Base-by-base conservation (phyloP, 2,113 vertebrate species). In the Salvator merianae region DNA sequence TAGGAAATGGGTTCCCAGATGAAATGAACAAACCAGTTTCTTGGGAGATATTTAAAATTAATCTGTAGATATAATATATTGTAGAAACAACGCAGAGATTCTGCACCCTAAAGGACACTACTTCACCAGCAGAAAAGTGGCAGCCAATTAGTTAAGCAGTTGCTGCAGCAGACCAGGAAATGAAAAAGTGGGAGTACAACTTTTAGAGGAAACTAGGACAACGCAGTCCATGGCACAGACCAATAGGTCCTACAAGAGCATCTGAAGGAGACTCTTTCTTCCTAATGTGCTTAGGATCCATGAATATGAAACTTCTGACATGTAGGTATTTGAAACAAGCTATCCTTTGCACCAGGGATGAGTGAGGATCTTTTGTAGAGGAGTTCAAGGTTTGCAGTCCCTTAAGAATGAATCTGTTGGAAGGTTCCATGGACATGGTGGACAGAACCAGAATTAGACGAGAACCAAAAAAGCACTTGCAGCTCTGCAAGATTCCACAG, bases 1-100 rank as follows among this genome's bases (percentile, higher is more conserved):
- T 0, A 90, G 88, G 91, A 94, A 91, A 89, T 91, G 81, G 75
- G 79, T 86, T 93, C 90, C 92, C 85, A 74, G 84, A 92, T 90
- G 72, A 90, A 89, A 81, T 88, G 87, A 91, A 59, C 71, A 86
- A 85, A 92, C 76, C 86, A 91, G 81, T 85, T 91, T 83, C 72
- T 90, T 83, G 79, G 53, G 90, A 90, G 68, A 70, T 84, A 88
- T 88, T 71, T 10, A 85, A 90, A 92, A 89, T 70, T 88, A 92
- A 86, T 83, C 86, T 90, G 84, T 0, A 40, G 38, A n/a, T 75
- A 72, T 22, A 55, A 62, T 40, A 69, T 69, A 0, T 53, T 72
- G 78, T 87, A 73, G 85, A 66, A 55, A 14, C 84, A 90, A 72
- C 1, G 1, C 6, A 66, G 4, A 62, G 12, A 78, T n/a, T 59